These are phyloP conservation scores for Enteromius argenteus DNA, from an alignment of 2,797 vertebrate species.

Conservation along the genomic window DNA sequence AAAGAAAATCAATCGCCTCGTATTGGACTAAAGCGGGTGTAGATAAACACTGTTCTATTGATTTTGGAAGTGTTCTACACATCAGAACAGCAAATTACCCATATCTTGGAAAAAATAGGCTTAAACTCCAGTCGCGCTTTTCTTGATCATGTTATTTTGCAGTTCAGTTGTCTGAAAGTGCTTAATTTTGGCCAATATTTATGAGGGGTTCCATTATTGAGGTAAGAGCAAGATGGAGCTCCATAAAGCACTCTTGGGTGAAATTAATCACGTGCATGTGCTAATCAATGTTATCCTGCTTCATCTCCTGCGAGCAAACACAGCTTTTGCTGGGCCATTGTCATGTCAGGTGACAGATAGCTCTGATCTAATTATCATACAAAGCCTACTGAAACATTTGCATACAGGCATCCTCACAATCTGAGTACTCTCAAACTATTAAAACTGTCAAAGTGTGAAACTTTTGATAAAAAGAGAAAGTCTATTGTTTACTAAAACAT, in stretches of 20 bases:
- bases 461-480: conserved; percentile 33
- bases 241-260: conserved; percentile 58
- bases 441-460: conserved; percentile 26
- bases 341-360: conserved; percentile 63
- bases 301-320: conserved; percentile 59
- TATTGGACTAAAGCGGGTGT: conserved; percentile 26
- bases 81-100: conserved; percentile 37
- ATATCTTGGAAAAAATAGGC: conserved; percentile 8
- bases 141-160: not conserved
- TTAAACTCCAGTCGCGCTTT: conserved; percentile 15
- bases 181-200: conserved; percentile 40
- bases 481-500: conserved; percentile 1
- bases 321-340: conserved; percentile 65
- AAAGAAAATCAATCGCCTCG: conserved; percentile 36
- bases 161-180: conserved; percentile 28
- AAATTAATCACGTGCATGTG: conserved; percentile 59
- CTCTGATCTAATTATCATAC: conserved; percentile 70
- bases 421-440: conserved; percentile 46
- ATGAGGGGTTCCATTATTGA: conserved; percentile 45
- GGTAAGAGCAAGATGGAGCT: conserved; percentile 39
- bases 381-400: conserved; percentile 66
- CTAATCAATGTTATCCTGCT: conserved; percentile 58
- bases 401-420: conserved; percentile 61
- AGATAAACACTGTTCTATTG: conserved; percentile 45
- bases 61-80: conserved; percentile 42